phyloP scores from a whole-genome alignment of 2,888 invertebrate genomes.

The Drosophila mimetica region DNA sequence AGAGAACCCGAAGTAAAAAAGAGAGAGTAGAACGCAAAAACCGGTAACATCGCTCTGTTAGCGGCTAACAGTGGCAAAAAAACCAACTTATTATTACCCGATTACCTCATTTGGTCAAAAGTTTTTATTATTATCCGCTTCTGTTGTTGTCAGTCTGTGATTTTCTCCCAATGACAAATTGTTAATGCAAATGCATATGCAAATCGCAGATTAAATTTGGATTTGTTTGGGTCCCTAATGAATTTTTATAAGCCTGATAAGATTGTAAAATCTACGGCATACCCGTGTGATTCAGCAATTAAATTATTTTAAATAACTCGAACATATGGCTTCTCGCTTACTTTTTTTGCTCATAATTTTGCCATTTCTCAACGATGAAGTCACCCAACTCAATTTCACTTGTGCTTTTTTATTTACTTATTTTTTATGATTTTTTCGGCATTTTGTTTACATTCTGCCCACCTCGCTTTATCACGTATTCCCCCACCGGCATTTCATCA shows the following conservation, averaged over 20 bases:
- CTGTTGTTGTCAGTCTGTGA: conserved; percentile 19
- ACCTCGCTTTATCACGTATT: conserved; percentile 3
- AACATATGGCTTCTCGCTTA: conserved; percentile 28
- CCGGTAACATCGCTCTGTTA: conserved; percentile 47
- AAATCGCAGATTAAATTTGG: conserved; percentile 6
- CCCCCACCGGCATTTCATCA: conserved; percentile 9
- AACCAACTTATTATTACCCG: conserved; percentile 81
- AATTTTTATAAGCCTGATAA: conserved; percentile 20
- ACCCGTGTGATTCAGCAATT: conserved; percentile 18
- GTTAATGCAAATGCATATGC: conserved; percentile 57
- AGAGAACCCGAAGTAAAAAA: conserved; percentile 23
- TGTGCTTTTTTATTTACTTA: conserved; percentile 35
- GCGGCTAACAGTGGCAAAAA: conserved; percentile 53
- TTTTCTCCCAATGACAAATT: conserved; percentile 57
- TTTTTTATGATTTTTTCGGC: conserved; percentile 37
- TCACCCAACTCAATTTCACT: conserved; percentile 38
- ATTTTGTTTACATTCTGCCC: conserved; percentile 30
- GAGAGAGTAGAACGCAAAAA: conserved; percentile 18
- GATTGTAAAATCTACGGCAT: not conserved
- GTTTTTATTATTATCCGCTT: conserved; percentile 69
- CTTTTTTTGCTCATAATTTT: conserved; percentile 12
- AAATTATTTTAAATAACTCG: conserved; percentile 8
- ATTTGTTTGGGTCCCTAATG: conserved; percentile 14
- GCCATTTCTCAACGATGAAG: conserved; percentile 43
- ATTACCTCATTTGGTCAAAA: conserved; percentile 82